Percentiles rank a stretch among this genome's conserved stretches.
These are phyloP conservation scores for Tautogolabrus adspersus DNA, from an alignment of 2,113 vertebrate genomes.

Conservation along the genomic window DNA sequence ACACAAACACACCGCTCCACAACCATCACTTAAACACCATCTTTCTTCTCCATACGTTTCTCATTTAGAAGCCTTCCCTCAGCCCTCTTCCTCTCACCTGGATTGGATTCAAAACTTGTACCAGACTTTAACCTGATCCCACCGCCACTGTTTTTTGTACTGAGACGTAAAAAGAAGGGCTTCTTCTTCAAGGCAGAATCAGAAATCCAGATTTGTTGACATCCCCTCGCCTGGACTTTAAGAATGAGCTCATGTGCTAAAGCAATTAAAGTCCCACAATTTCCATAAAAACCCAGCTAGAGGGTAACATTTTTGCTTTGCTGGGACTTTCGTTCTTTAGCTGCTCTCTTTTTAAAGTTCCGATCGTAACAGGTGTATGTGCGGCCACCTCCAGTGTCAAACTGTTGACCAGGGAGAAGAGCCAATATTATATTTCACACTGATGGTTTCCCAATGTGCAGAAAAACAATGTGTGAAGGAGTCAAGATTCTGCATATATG, in stretches of 20 bases:
- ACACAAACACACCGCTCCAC: neutral
- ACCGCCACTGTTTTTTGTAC: neutral
- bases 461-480: conserved; percentile 37
- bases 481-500: conserved; percentile 37
- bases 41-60: conserved; percentile 68
- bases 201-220: conserved; percentile 34
- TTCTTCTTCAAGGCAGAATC: conserved; percentile 16
- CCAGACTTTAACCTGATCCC: conserved; percentile 36
- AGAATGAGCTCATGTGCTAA: conserved; percentile 47
- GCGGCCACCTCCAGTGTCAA: conserved; percentile 36
- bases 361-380: conserved; percentile 58
- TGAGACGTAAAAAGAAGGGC: conserved; percentile 34
- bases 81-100: conserved; percentile 70
- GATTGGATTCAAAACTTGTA: conserved; percentile 72
- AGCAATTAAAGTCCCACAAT: conserved; percentile 39
- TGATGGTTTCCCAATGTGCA: conserved; percentile 61
- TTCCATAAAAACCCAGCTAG: conserved; percentile 39
- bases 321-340: conserved; percentile 26
- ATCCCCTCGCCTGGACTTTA: conserved; percentile 15
- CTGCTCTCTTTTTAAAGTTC: conserved; percentile 21
- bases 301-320: conserved; percentile 33
- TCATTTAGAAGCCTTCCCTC: conserved; percentile 50
- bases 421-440: conserved; percentile 63
- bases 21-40: conserved; percentile 60
- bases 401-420: conserved; percentile 48